These are phyloP conservation scores for Caenorhabditis sulstoni DNA, from an alignment of 2,888 invertebrate genomes.

Conservation along the genomic window DNA sequence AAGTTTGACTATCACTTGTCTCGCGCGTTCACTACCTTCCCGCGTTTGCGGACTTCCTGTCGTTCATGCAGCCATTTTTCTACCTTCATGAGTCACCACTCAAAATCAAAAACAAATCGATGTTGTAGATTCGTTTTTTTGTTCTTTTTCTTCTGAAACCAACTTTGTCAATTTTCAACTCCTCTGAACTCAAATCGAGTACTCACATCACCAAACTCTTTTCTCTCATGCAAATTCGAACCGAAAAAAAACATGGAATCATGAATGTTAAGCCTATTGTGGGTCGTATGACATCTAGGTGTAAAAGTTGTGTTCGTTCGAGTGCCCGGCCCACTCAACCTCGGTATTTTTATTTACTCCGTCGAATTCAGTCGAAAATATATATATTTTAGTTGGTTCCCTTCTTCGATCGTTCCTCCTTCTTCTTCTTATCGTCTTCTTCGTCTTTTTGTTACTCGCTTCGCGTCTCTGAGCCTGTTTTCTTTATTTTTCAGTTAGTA, in stretches of 20 bases:
- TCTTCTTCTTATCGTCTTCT: not conserved
- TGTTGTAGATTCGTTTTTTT: no score
- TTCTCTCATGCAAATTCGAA: constrained; percentile 9
- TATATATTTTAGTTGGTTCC: no score
- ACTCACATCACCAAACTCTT: not conserved
- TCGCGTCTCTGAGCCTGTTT: constrained; percentile 8
- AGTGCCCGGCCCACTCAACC: not conserved
- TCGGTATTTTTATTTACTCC: no score
- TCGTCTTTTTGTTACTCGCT: not conserved
- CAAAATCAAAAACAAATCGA: no score
- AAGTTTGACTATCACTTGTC: constrained; percentile 10
- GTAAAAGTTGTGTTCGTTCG: constrained; percentile 2
- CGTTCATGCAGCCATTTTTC: no score
- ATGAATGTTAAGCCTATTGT: constrained; percentile 13
- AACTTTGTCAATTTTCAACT: no score
- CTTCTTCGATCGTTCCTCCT: not conserved
- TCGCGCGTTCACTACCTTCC: not conserved
- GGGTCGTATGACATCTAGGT: not conserved
- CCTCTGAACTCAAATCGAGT: no score
- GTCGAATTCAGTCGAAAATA: no score
- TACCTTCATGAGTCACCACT: no score
- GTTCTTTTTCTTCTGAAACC: no score
- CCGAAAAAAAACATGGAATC: not conserved
- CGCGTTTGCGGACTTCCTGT: no score
- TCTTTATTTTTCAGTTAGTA: not conserved